Base-by-base conservation (phyloP, 2,113 vertebrate genomes). In the Aphyosemion australe region DNA sequence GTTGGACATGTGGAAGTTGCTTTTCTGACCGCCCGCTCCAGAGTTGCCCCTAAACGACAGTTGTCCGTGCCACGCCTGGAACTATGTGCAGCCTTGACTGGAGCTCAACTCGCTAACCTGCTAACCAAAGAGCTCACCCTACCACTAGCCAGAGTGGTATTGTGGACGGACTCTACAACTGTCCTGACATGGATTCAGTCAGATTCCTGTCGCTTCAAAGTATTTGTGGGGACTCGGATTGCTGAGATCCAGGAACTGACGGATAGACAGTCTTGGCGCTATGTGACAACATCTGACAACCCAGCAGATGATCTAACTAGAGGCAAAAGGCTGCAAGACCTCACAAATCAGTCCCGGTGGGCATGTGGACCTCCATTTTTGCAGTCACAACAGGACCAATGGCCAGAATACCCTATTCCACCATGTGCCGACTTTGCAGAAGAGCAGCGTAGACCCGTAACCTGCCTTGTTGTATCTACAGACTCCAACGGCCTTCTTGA, bases 161-260 rank as follows among this genome's bases (percentile, higher is more conserved):
- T 55, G n/a, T 34, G 32, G 16, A 41, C 53, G 6, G 53, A 56
- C n/a, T 56, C 53, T 0, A 56, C 53, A 1, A 56, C 34, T 13
- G 14, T 58, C 13, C 19, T 58, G 0, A 19, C 42, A 14, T 45
- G 56, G 41, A 26, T 59, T 1, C 41, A 58, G 9, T 58, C 56
- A 5, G 39, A 58, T 15, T 45, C 56, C 3, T 20, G 20, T 7
- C 56, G 26, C 0, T 58, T 43, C 19, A 45, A 58, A 4, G 56
- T 45, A 37, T 45, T 58, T 2, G 19, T 58, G 1, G 14, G 39
- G 8, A 58, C 56, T 8, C 39, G 19, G 7, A 58, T 58, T 8
- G 41, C 56, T 2, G 56, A 58, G 12, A 26, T 58, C 9, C 56
- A 58, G 12, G 41, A 58, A 13, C 56, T 58, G 43, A 60, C 58